Evolutionary conservation across 2,113 vertebrate species (phyloP), one percentile per base, ranked within the genome.

Genomic region (Aegypius monachus): DNA sequence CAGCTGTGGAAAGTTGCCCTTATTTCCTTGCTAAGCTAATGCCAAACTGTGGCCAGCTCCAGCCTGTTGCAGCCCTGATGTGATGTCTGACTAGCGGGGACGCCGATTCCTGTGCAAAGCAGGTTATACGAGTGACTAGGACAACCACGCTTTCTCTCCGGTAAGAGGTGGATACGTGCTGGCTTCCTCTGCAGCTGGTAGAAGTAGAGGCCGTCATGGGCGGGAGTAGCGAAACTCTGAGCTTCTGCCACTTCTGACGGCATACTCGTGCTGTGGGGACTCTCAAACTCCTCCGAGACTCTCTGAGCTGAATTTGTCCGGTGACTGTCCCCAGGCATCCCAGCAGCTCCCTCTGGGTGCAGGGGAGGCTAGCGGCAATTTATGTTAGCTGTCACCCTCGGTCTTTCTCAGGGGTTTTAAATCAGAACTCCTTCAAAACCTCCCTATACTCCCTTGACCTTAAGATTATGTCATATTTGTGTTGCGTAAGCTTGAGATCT

Each of bases 341-440:
- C 71, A 52, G 43, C 32, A 78, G 34, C 18, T 34, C 31, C 68
- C 47, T 47, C 72, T 16, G 63, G 42, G 17, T 67, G 29, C 40
- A 19, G 21, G 1, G 11, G 50, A 78, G 36, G 36, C 29, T 13
- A 31, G 42, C 36, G 1, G 0, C 1, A 3, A 4, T 67, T 70
- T 42, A 16, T 23, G 26, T 78, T 50, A 81, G n/a, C 1, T 6
- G 9, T 58, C n/a, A 62, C 14, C 8, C n/a, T 81, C 0, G 0
- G 13, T 67, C 73, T 38, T 66, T 40, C 34, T 50, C 5, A 3
- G 18, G 29, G 14, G 10, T 45, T 74, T 81, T 79, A 65, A 89
- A 59, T 63, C 40, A 59, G n/a, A 74, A 38, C 23, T 73, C 23
- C n/a, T 78, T 94, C 43, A 74, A 92, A 88, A 55, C 25, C 27